A percentile compares a stretch with the other conserved stretches of the same genome.
Conservation (phyloP, 2,888 invertebrate genomes). For the Troides helena region DNA sequence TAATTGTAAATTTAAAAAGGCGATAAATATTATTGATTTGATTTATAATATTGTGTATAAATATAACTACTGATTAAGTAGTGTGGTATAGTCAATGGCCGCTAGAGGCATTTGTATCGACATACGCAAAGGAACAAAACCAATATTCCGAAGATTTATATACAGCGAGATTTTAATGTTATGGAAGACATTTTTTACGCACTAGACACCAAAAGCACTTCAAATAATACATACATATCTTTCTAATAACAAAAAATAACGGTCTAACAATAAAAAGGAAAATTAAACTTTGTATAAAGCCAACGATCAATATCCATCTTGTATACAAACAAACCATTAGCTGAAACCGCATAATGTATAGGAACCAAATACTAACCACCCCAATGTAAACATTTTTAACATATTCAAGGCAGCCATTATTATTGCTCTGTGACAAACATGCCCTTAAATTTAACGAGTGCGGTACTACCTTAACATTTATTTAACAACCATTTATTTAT, state of each 20-base stretch:
- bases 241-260: conserved; percentile 35
- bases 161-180: conserved; percentile 42
- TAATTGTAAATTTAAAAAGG: conserved; percentile 15
- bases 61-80: conserved; percentile 10
- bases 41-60: conserved; percentile 10
- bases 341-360: conserved; percentile 30
- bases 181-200: conserved; percentile 64
- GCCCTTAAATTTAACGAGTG: conserved; percentile 25
- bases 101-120: conserved; percentile 31
- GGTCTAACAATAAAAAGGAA: conserved; percentile 39
- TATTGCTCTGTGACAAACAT: conserved; percentile 13
- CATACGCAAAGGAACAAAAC: conserved; percentile 43
- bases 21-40: conserved; percentile 9
- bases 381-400: conserved; percentile 6
- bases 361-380: conserved; percentile 21
- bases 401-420: conserved; percentile 3
- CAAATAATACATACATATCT: conserved; percentile 2
- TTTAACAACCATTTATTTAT: conserved; percentile 1
- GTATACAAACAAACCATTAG: conserved; percentile 33
- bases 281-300: conserved; percentile 34
- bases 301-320: conserved; percentile 31
- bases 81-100: conserved; percentile 6
- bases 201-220: conserved; percentile 36
- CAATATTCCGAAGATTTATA: conserved; percentile 63
- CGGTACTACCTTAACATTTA: not conserved